These are phyloP conservation scores for Gobio gobio DNA, from an alignment of 2,113 vertebrate species.

Conservation along the genomic window DNA sequence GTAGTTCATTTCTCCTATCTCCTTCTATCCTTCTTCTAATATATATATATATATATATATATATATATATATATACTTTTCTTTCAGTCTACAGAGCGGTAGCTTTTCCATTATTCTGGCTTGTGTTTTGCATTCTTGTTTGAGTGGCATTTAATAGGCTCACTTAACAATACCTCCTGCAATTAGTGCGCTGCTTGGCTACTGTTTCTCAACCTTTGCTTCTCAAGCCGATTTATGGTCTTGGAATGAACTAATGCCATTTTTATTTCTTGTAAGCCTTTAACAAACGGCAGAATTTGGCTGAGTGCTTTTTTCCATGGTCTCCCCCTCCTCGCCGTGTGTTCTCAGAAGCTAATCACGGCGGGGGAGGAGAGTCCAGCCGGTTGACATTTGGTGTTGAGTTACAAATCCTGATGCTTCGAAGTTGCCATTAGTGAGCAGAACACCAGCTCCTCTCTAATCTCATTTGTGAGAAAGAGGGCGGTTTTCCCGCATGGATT, in stretches of 20 bases:
- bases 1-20: background rate
- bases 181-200: constrained; percentile 23
- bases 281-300: constrained; percentile 61
- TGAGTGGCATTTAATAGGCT: constrained; percentile 19
- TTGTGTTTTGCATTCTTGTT: constrained; percentile 13
- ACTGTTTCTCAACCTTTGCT: constrained; percentile 19
- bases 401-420: constrained; percentile 33
- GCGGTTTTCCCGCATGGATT: background rate
- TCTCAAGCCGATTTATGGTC: constrained; percentile 62
- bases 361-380: constrained; percentile 55
- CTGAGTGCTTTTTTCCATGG: constrained; percentile 58
- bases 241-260: constrained; percentile 63
- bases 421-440: background rate
- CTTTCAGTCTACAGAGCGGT: background rate
- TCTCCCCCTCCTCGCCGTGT: constrained; percentile 26
- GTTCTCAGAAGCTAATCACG: constrained; percentile 56
- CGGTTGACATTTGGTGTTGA: constrained; percentile 62
- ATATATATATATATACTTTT: background rate
- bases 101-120: background rate
- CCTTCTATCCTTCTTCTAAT: background rate
- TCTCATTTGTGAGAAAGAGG: constrained; percentile 17
- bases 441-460: background rate
- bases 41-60: no score
- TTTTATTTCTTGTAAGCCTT: constrained; percentile 67
- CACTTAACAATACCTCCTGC: background rate